phyloP scores from a whole-genome alignment of 2,888 invertebrate genomes.

The Aleiodes leptofemur region DNA sequence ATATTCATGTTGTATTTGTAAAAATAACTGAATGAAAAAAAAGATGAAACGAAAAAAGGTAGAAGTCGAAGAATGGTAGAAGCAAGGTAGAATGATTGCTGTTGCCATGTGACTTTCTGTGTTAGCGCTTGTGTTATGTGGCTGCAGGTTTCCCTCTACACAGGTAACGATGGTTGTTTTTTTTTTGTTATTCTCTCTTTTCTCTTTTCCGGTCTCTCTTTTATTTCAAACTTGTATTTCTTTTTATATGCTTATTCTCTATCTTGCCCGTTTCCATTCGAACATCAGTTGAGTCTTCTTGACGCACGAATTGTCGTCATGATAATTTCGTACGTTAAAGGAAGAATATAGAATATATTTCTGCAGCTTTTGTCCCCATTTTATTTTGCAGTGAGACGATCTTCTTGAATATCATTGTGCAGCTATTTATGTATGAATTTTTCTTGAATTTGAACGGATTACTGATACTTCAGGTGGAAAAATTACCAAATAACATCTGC shows the following conservation, averaged over 20 bases:
- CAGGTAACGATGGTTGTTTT: slow-evolving; percentile 49
- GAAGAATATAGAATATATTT: background rate
- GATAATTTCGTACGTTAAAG: slow-evolving; percentile 10
- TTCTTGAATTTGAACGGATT: background rate
- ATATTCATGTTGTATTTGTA: background rate
- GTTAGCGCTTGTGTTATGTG: slow-evolving; percentile 44
- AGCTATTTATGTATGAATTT: slow-evolving; percentile 40
- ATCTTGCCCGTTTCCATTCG: slow-evolving; percentile 1
- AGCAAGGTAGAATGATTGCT: slow-evolving; percentile 54
- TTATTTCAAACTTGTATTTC: slow-evolving; percentile 35
- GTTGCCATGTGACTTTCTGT: slow-evolving; percentile 60
- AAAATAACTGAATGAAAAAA: slow-evolving; percentile 27
- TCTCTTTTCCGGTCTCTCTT: slow-evolving; percentile 43
- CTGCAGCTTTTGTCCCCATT: slow-evolving; percentile 7
- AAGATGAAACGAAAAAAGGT: slow-evolving; percentile 20
- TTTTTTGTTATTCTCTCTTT: background rate
- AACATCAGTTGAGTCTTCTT: background rate
- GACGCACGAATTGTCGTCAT: slow-evolving; percentile 34
- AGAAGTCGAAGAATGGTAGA: slow-evolving; percentile 23
- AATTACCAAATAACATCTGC: too few relatives aligned
- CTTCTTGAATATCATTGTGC: slow-evolving; percentile 49
- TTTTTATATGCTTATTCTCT: slow-evolving; percentile 6
- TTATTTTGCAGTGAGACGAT: slow-evolving; percentile 11
- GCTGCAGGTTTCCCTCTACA: slow-evolving; percentile 49
- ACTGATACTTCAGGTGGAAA: too few relatives aligned